Evolutionary conservation across 2,113 vertebrate species (phyloP).

Genomic region (Mionectes macconnelli): DNA sequence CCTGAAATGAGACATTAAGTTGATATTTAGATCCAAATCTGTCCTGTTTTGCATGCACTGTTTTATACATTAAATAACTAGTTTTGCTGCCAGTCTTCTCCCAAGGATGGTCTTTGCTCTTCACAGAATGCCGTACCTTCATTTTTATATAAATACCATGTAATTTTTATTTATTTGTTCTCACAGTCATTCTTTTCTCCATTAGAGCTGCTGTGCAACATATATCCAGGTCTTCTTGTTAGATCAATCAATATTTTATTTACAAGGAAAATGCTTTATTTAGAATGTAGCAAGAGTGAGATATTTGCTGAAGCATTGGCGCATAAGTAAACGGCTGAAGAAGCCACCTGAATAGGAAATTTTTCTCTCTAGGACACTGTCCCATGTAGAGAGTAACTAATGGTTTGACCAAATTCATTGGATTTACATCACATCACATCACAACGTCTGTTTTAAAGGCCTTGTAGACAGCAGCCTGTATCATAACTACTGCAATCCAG

Average conservation of each 20-base stretch:
- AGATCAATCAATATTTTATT: neutral
- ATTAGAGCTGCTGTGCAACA: neutral
- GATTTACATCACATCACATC: neutral
- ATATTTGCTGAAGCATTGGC: neutral
- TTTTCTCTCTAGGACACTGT: neutral
- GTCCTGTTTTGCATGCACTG: neutral
- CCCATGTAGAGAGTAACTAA: neutral
- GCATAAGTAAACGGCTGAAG: neutral
- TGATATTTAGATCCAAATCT: neutral
- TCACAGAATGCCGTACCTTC: neutral
- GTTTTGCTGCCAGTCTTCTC: neutral
- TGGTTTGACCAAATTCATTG: neutral
- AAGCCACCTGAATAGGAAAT: neutral
- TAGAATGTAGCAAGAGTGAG: neutral
- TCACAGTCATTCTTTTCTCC: neutral
- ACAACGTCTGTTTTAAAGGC: neutral
- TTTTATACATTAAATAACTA: slow-evolving; percentile 26
- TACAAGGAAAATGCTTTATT: slow-evolving; percentile 6
- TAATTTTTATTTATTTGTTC: slow-evolving; percentile 12
- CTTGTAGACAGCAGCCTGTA: neutral
- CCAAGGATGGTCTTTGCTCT: neutral
- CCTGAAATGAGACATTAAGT: neutral
- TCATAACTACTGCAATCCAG: neutral
- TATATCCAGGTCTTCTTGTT: neutral
- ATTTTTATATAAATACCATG: neutral